Conservation (phyloP, 2,888 invertebrate species). For the Fabriciana adippe region DNA sequence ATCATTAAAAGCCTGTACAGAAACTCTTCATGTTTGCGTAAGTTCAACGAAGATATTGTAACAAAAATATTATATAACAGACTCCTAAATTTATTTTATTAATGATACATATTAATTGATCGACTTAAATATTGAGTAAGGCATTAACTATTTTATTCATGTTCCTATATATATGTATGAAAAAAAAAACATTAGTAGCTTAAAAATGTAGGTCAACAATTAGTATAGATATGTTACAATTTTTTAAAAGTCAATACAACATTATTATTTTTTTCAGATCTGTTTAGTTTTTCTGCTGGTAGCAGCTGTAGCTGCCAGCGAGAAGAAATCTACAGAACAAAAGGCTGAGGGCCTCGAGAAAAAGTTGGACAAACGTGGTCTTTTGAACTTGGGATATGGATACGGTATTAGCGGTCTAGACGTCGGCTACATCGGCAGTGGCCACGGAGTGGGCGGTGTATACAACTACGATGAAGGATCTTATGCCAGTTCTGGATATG, state of each 20-base stretch:
- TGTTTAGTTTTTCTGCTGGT: constrained; percentile 89
- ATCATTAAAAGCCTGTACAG: constrained; percentile 7
- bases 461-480: constrained; percentile 68
- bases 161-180: no score
- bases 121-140: no score
- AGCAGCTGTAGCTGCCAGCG: constrained; percentile 87
- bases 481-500: constrained; percentile 47
- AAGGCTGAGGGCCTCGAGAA: constrained; percentile 85
- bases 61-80: no score
- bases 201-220: background rate
- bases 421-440: constrained; percentile 86
- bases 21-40: constrained; percentile 5
- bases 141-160: no score
- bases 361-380: constrained; percentile 91
- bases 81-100: no score
- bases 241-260: background rate
- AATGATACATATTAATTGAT: no score
- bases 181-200: no score
- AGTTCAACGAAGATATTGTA: background rate
- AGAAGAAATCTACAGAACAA: constrained; percentile 83
- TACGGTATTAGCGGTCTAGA: constrained; percentile 89
- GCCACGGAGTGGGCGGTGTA: constrained; percentile 81
- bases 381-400: constrained; percentile 90
- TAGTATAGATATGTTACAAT: background rate
- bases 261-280: constrained; percentile 75